These are phyloP conservation scores for Gryllus longicercus DNA, from an alignment of 2,888 invertebrate genomes.

Conservation along the genomic window DNA sequence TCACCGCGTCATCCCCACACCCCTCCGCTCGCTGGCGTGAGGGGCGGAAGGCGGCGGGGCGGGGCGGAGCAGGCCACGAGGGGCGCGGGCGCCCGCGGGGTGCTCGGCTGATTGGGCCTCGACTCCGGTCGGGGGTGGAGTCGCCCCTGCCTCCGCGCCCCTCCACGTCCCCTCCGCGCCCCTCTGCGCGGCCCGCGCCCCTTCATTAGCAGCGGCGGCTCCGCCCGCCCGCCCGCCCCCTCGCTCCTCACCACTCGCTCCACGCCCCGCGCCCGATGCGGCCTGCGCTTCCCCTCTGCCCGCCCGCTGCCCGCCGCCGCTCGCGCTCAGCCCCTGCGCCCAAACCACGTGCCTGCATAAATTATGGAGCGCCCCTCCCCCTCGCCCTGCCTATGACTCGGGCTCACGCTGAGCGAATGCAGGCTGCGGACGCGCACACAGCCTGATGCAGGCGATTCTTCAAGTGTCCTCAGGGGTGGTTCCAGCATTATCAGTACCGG, in stretches of 20 bases:
- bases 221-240: background rate
- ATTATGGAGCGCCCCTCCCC: background rate
- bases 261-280: background rate
- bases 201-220: background rate
- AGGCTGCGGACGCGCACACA: too few relatives aligned
- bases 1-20: too few relatives aligned
- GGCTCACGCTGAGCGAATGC: too few relatives aligned
- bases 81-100: background rate
- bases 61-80: background rate
- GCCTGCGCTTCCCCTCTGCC: background rate
- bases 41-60: background rate
- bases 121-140: background rate
- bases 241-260: background rate
- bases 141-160: constrained; percentile 1
- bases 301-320: background rate
- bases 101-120: constrained; percentile 17
- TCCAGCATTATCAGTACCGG: too few relatives aligned
- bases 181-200: background rate
- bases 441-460: too few relatives aligned
- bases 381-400: background rate
- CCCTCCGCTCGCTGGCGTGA: background rate
- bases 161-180: background rate
- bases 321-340: background rate
- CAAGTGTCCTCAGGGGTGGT: too few relatives aligned
- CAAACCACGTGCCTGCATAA: background rate